Evolutionary conservation across 1,140 invertebrate genomes (phyloP).

Genomic region (Diachasmimorpha longicaudata): DNA sequence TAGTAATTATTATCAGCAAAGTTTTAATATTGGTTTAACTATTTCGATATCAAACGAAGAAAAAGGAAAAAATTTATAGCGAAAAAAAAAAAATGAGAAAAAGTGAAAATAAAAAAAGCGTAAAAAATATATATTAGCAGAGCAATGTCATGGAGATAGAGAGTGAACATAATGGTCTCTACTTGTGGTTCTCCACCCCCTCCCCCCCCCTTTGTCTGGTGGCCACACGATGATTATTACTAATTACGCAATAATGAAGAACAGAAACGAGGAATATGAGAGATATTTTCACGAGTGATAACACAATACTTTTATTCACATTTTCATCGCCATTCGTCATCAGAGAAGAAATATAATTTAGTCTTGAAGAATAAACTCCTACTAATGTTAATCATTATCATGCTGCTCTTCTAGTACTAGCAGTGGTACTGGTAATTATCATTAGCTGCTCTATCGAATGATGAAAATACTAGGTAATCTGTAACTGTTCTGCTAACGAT

Average conservation of each 20-base stretch:
- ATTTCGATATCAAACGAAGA: conserved; percentile 51
- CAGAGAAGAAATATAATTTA: neutral
- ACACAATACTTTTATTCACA: neutral
- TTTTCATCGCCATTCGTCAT: conserved; percentile 8
- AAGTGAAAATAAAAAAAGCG: conserved; percentile 26
- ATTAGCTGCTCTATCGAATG: conserved; percentile 24
- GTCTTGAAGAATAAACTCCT: conserved; percentile 26
- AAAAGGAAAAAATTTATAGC: neutral
- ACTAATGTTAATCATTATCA: conserved; percentile 27
- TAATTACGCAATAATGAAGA: neutral
- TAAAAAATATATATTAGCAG: conserved; percentile 26
- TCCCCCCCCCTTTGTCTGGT: conserved; percentile 53
- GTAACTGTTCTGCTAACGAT: conserved; percentile 36
- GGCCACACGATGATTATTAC: conserved; percentile 28
- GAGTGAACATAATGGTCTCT: conserved; percentile 35
- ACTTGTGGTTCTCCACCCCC: conserved; percentile 34
- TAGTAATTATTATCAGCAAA: conserved; percentile 64
- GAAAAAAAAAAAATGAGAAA: conserved; percentile 36
- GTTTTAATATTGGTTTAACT: conserved; percentile 60
- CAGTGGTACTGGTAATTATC: conserved; percentile 31
- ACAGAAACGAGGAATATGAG: neutral
- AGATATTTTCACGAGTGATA: conserved; percentile 2
- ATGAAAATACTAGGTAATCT: conserved; percentile 19
- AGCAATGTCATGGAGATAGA: conserved; percentile 47
- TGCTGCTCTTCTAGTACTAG: conserved; percentile 29